phyloP scores from a whole-genome alignment of 2,888 invertebrate genomes.

The Plusia festucae region DNA sequence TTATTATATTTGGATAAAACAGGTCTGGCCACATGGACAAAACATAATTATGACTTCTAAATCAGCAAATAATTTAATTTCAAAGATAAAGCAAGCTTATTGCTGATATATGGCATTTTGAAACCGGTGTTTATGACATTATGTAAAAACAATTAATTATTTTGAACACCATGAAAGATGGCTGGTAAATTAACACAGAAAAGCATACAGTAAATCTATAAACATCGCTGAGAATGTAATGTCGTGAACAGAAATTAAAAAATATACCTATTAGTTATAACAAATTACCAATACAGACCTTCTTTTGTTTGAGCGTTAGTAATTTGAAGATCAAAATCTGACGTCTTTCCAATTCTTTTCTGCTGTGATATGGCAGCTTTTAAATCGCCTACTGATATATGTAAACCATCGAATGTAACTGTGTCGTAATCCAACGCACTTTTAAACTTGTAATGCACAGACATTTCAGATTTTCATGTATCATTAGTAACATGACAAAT shows the following conservation, averaged over 20 bases:
- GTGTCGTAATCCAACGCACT: conserved; percentile 98
- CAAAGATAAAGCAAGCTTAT: too few species aligned
- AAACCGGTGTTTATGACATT: too few species aligned
- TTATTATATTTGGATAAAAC: too few species aligned
- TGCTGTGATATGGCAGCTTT: conserved; percentile 98
- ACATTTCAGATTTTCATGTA: conserved; percentile 90
- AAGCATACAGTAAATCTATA: not conserved
- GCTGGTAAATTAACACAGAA: not conserved
- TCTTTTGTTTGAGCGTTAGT: conserved; percentile 99
- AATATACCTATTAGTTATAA: not conserved
- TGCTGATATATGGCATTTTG: too few species aligned
- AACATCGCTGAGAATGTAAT: not conserved
- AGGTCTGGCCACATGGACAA: too few species aligned
- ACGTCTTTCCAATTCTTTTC: conserved; percentile 97
- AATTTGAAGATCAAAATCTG: conserved; percentile 98
- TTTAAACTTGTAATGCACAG: conserved; percentile 99
- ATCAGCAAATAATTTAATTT: too few species aligned
- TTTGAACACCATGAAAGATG: too few species aligned
- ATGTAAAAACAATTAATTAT: too few species aligned
- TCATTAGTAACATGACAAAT: conserved; percentile 70
- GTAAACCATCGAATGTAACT: conserved; percentile 98
- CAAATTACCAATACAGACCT: conserved; percentile 89
- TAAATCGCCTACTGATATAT: conserved; percentile 98
- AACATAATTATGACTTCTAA: too few species aligned
- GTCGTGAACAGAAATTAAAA: not conserved